Conservation (phyloP, 2,797 vertebrate species). For the Melopsittacus undulatus region DNA sequence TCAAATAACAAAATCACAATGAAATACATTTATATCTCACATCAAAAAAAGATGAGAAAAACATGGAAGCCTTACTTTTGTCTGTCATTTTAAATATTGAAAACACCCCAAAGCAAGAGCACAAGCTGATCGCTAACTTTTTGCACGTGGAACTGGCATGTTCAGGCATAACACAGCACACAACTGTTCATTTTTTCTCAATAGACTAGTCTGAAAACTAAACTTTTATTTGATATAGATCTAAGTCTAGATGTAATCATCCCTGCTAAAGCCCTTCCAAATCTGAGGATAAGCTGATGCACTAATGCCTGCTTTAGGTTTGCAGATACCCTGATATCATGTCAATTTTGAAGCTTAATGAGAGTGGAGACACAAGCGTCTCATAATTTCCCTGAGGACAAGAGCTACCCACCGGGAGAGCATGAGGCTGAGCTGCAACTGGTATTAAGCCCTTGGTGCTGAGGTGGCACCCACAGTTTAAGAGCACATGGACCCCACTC, state of each 20-base stretch:
- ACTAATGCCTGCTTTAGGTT: not conserved
- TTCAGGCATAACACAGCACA: not conserved
- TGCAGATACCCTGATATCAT: not conserved
- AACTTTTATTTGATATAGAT: not conserved
- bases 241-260: not conserved
- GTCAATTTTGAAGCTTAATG: not conserved
- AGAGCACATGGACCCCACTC: not conserved
- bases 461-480: not conserved
- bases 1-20: not conserved
- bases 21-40: not conserved
- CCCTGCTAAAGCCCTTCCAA: not conserved
- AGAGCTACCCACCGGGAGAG: not conserved
- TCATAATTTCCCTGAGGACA: not conserved
- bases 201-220: fast-evolving
- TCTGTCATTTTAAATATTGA: not conserved
- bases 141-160: not conserved
- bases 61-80: not conserved
- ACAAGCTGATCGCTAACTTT: not conserved
- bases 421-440: not conserved
- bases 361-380: not conserved
- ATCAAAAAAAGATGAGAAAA: not conserved
- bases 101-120: fast-evolving
- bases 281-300: not conserved
- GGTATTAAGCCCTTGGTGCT: not conserved
- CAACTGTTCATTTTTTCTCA: not conserved